These are phyloP conservation scores for Corydoras maculifer DNA, from an alignment of 2,113 vertebrate genomes.

Conservation along the genomic window DNA sequence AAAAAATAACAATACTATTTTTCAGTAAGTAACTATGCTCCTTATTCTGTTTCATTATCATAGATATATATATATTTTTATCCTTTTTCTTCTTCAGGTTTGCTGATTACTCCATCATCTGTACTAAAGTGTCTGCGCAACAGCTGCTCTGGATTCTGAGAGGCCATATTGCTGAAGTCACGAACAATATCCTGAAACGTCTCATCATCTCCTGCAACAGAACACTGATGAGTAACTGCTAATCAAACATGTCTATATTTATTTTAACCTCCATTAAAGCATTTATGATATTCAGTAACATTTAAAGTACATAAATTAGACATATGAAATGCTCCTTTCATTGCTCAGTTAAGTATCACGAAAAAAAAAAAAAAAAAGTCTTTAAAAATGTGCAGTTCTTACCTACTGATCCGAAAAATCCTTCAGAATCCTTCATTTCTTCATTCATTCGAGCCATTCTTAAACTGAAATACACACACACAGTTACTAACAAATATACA, in stretches of 20 bases:
- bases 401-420: constrained; percentile 61
- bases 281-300: not conserved
- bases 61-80: not conserved
- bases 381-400: constrained; percentile 14
- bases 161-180: constrained; percentile 72
- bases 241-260: not conserved
- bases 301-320: not conserved
- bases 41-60: not conserved
- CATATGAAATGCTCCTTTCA: not conserved
- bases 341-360: not conserved
- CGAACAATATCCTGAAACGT: constrained; percentile 72
- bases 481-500: not conserved
- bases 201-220: constrained; percentile 61
- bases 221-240: not conserved
- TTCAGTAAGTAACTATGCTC: no score
- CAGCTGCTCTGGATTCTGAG: constrained; percentile 64
- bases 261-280: not conserved
- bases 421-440: constrained; percentile 71
- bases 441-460: constrained; percentile 72
- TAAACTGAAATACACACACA: constrained; percentile 51
- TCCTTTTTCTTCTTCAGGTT: not conserved
- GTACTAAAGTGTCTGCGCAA: constrained; percentile 49
- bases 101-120: not conserved
- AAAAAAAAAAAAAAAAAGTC: not conserved
- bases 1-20: no score